phyloP scores from a whole-genome alignment of 2,113 vertebrate species.

The Cephalopterus ornatus region DNA sequence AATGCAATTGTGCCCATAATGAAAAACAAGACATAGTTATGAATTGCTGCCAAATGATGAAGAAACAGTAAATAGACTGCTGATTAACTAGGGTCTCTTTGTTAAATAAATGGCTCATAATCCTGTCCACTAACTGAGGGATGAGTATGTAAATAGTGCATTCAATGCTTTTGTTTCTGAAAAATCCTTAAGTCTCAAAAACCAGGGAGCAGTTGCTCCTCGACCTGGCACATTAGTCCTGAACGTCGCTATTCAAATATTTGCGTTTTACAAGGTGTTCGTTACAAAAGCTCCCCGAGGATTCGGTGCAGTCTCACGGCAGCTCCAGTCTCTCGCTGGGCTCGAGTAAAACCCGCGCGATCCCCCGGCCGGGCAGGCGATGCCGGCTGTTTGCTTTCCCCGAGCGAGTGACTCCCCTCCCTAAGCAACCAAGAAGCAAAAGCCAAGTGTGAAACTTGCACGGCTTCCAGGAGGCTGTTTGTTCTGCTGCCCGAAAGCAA shows the following conservation, averaged over 20 bases:
- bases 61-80: neutral
- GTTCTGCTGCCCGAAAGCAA: neutral
- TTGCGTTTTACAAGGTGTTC: constrained; percentile 37
- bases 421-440: neutral
- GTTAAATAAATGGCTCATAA: neutral
- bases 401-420: neutral
- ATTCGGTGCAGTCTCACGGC: neutral
- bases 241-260: neutral
- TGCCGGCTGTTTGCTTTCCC: neutral
- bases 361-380: neutral
- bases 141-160: neutral
- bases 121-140: neutral
- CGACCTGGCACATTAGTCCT: neutral
- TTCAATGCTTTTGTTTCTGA: neutral
- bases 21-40: neutral
- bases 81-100: neutral
- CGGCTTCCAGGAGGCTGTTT: neutral
- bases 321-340: neutral
- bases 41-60: neutral
- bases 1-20: neutral
- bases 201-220: neutral
- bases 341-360: accelerated
- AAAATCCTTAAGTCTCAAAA: neutral
- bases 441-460: neutral
- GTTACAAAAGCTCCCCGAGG: neutral